Evolutionary conservation across 2,113 vertebrate genomes (phyloP), one percentile per base, ranked within the genome.

Genomic region (Sclerurus mexicanus): DNA sequence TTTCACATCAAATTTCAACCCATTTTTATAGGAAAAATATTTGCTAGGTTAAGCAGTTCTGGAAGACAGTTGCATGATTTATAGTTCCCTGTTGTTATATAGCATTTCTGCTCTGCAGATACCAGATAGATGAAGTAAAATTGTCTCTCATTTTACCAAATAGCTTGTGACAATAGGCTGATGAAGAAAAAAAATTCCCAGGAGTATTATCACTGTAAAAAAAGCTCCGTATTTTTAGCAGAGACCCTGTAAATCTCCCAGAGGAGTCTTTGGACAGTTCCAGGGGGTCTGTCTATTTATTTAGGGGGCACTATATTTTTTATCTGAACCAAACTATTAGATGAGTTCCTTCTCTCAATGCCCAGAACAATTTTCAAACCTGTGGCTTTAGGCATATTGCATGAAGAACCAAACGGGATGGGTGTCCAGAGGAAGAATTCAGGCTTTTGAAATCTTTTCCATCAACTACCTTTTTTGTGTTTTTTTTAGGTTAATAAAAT

Each of bases 1-100:
- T 93, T 83, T 94, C 74, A 39, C 35, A 83, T 89, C 35, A 81
- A 49, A 42, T 91, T 87, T 90, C 78, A 59, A 42, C 35, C n/a
- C 64, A 15, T 46, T 93, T 87, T 87, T 68, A 39, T 46, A 53
- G 40, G 39, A 79, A 83, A 68, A 73, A 68, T 77, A 88, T 68
- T 89, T 94, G 76, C 87, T 75, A 20, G 55, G 46, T 14, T 62
- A 91, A 90, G 79, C 60, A 88, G 44, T 74, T 91, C n/a, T 72
- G 47, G 66, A 76, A 85, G 81, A 56, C 56, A 59, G 37, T 25
- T 89, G n/a, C 9, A 39, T 83, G 77, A 81, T 89, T 92, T 80
- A 60, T 87, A 68, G 90, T 89, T 83, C 18, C 19, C 56, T 64
- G 37, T 42, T 79, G 40, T 71, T 73, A 31, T 35, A 25, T 44